Conservation (phyloP, 23 tunicate species). For the Styela plicata region DNA sequence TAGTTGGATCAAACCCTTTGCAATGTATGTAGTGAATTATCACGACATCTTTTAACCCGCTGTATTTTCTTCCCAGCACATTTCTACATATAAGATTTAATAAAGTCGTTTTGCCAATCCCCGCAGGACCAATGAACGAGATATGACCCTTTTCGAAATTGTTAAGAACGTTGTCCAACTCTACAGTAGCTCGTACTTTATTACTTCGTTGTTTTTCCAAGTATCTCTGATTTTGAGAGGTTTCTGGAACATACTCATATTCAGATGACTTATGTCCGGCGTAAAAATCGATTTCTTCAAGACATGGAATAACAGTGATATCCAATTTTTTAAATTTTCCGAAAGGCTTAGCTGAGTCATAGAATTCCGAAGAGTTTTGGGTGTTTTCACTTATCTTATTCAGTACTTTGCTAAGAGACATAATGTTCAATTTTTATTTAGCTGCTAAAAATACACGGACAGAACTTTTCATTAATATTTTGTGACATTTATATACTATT, state of each 20-base stretch:
- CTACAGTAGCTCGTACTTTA: background rate
- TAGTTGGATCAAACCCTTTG: too few relatives aligned
- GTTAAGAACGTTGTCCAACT: background rate
- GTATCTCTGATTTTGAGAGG: background rate
- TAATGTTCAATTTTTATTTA: too few relatives aligned
- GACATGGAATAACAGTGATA: background rate
- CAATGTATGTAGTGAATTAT: too few relatives aligned
- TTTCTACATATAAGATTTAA: background rate
- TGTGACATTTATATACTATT: too few relatives aligned
- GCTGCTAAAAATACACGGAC: too few relatives aligned
- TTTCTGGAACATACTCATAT: background rate
- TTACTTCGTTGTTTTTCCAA: background rate
- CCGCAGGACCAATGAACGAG: background rate
- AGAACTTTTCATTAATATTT: too few relatives aligned
- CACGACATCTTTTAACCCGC: too few relatives aligned
- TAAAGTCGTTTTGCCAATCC: constrained; percentile 6
- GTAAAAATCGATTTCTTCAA: constrained; percentile 11
- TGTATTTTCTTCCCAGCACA: too few relatives aligned
- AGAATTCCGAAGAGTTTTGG: background rate
- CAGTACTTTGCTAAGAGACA: too few relatives aligned
- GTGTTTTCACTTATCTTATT: background rate
- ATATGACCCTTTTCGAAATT: background rate
- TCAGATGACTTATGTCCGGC: background rate
- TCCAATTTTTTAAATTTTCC: background rate
- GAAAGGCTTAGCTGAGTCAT: background rate